Percentiles rank a stretch among this genome's conserved stretches.
These are phyloP conservation scores for Carapus acus DNA, from an alignment of 2,797 vertebrate genomes.

Conservation along the genomic window DNA sequence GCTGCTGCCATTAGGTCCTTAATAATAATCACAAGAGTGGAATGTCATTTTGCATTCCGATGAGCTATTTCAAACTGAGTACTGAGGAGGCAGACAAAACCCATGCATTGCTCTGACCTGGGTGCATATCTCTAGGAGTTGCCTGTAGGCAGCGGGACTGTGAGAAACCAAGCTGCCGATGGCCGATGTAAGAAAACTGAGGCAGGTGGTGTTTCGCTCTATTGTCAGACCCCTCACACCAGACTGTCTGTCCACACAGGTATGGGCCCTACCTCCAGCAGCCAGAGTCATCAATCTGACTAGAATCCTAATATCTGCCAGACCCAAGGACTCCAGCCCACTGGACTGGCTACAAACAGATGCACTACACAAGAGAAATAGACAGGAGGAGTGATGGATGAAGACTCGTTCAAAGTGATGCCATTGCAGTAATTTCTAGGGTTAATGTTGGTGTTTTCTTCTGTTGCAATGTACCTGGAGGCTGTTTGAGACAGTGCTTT, in stretches of 20 bases:
- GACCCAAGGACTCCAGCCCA: constrained; percentile 74
- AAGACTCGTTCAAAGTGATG: no score
- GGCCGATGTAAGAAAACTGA: constrained; percentile 74
- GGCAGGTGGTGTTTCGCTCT: constrained; percentile 63
- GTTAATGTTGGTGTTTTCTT: no score
- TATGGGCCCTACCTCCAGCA: constrained; percentile 70
- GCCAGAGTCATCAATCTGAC: constrained; percentile 78
- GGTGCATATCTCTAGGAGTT: constrained; percentile 79
- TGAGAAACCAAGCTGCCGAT: constrained; percentile 76
- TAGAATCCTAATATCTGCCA: constrained; percentile 77
- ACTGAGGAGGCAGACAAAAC: background rate
- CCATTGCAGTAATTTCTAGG: background rate
- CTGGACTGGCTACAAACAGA: constrained; percentile 68
- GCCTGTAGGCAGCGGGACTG: constrained; percentile 70
- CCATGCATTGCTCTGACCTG: constrained; percentile 58
- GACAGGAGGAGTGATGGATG: constrained; percentile 4
- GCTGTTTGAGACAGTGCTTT: constrained; percentile 74
- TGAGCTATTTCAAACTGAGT: no score
- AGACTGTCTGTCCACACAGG: constrained; percentile 55
- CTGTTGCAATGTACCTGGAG: constrained; percentile 59
- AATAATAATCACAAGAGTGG: background rate
- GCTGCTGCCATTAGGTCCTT: constrained; percentile 78
- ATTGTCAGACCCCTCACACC: constrained; percentile 37
- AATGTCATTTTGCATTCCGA: background rate
- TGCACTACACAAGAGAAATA: constrained; percentile 46